Evolutionary conservation across 1,140 invertebrate species (phyloP).

Genomic region (Philotrypesis tridentata): DNA sequence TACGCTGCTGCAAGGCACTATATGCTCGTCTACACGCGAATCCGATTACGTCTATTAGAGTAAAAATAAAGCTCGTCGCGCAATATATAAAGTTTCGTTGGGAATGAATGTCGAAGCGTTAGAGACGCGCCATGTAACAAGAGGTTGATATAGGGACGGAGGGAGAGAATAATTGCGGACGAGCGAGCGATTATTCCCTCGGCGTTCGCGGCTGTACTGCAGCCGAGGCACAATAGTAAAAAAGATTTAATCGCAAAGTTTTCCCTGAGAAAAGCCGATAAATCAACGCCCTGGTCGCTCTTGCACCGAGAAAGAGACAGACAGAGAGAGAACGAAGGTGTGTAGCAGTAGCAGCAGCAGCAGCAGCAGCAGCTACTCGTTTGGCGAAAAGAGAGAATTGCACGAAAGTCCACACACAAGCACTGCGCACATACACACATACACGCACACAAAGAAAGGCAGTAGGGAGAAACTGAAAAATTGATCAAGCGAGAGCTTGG

Average conservation of each 20-base stretch:
- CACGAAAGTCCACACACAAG: neutral
- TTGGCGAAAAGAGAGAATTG: conserved; percentile 1
- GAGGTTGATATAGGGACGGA: neutral
- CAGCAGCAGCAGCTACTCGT: neutral
- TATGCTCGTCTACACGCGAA: too few species aligned
- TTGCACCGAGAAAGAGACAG: neutral
- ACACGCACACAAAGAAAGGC: neutral
- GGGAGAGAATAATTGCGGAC: conserved; percentile 44
- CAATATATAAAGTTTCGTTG: conserved; percentile 21
- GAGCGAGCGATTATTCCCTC: conserved; percentile 41
- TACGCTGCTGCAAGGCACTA: too few species aligned
- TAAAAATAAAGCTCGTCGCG: conserved; percentile 14
- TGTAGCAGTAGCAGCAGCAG: neutral
- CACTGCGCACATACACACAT: neutral
- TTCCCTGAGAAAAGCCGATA: conserved; percentile 48
- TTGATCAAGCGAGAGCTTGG: conserved; percentile 54
- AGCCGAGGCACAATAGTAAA: conserved; percentile 44
- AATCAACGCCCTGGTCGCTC: conserved; percentile 26
- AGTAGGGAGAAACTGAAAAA: conserved; percentile 49
- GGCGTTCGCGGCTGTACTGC: too few species aligned
- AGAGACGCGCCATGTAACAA: conserved; percentile 47
- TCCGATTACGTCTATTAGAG: too few species aligned
- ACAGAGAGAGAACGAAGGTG: neutral
- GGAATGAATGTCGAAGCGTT: conserved; percentile 32
- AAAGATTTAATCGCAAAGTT: conserved; percentile 52